These are phyloP conservation scores for Lycopodina hypogea DNA, from an alignment of 37 sponge, comb jelly and placozoan species.

Conservation along the genomic window DNA sequence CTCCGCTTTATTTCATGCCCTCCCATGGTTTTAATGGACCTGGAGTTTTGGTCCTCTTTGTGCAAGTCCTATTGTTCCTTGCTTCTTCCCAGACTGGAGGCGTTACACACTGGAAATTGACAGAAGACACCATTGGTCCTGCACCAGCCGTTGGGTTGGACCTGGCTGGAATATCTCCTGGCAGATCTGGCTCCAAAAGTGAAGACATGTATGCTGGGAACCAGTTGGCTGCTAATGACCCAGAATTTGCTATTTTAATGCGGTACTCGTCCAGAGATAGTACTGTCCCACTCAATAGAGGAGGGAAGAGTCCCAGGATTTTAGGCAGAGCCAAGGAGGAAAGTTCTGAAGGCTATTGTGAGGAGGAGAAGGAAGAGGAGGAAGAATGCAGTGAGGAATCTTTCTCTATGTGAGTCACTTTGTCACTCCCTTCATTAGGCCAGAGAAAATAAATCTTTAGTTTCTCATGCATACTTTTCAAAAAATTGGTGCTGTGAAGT, in stretches of 20 bases:
- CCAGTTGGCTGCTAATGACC: conserved; percentile 5
- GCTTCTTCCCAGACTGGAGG: conserved; percentile 2
- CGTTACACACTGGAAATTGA: conserved; percentile 74
- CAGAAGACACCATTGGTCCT: conserved; percentile 44
- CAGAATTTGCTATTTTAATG: conserved; percentile 25
- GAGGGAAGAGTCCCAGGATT: background rate
- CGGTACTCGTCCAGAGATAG: conserved; percentile 21
- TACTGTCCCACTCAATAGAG: background rate
- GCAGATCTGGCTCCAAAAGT: background rate
- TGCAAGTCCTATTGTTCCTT: conserved; percentile 20
- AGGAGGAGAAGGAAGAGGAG: background rate
- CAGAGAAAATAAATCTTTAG: no score
- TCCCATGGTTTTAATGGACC: no score
- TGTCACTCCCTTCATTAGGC: no score
- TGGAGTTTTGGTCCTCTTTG: background rate
- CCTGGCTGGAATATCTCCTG: background rate
- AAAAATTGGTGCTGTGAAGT: no score
- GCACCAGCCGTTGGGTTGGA: background rate
- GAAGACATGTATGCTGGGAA: background rate
- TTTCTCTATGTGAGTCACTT: no score
- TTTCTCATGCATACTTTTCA: no score
- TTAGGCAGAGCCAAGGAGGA: background rate
- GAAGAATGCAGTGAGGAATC: no score
- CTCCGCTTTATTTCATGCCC: no score
- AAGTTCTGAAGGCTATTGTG: background rate